phyloP scores from a whole-genome alignment of 1,140 invertebrate genomes.

The Eurosta solidaginis region DNA sequence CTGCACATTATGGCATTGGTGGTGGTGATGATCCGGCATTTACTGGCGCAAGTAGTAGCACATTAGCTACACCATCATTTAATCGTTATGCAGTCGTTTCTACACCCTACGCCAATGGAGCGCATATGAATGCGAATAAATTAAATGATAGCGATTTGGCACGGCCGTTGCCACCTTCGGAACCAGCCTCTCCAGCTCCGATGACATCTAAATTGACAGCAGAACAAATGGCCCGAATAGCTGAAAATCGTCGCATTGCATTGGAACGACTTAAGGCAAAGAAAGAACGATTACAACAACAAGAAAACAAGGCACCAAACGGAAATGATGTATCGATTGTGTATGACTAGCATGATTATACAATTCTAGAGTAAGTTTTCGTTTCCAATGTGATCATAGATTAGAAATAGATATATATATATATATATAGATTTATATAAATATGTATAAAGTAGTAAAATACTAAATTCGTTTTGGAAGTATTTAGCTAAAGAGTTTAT shows the following conservation, averaged over 20 bases:
- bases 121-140: background rate
- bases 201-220: slow-evolving; percentile 39
- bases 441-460: too few relatives aligned
- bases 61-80: slow-evolving; percentile 49
- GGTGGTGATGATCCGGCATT: background rate
- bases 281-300: slow-evolving; percentile 32
- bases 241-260: slow-evolving; percentile 53
- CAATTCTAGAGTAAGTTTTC: background rate
- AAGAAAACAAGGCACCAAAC: background rate
- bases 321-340: background rate
- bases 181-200: slow-evolving; percentile 39
- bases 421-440: too few relatives aligned
- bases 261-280: slow-evolving; percentile 49
- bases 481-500: too few relatives aligned
- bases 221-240: slow-evolving; percentile 55
- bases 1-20: slow-evolving; percentile 30
- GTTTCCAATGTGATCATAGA: too few relatives aligned
- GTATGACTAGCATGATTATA: background rate
- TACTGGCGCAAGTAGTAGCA: slow-evolving; percentile 7
- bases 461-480: too few relatives aligned
- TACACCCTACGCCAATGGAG: slow-evolving; percentile 44
- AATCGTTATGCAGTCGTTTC: slow-evolving; percentile 46
- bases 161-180: slow-evolving; percentile 45
- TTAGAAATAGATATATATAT: too few relatives aligned
- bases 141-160: slow-evolving; percentile 46